Conservation (phyloP, 1,140 invertebrate genomes). For the Trachymyrmex septentrionalis region DNA sequence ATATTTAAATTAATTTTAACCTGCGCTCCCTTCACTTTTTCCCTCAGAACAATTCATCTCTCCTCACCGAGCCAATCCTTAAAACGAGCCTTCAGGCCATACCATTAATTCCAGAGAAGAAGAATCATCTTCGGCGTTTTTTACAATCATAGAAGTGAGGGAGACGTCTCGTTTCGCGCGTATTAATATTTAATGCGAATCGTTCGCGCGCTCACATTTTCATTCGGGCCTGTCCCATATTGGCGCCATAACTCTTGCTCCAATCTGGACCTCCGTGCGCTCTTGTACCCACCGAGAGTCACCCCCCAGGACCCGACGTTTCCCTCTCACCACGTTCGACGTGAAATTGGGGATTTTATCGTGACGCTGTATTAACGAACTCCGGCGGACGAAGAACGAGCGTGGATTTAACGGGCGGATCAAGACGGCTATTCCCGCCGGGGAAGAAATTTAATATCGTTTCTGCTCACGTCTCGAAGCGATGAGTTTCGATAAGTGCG, state of each 20-base stretch:
- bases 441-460: constrained; percentile 76
- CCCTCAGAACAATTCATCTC: constrained; percentile 31
- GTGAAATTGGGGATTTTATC: constrained; percentile 76
- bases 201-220: constrained; percentile 48
- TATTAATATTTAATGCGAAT: constrained; percentile 72
- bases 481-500: constrained; percentile 71
- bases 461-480: constrained; percentile 63
- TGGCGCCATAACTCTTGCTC: constrained; percentile 69
- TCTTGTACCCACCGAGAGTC: not conserved
- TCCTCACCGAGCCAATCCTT: constrained; percentile 6
- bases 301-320: not conserved
- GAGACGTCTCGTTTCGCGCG: constrained; percentile 33
- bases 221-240: constrained; percentile 52
- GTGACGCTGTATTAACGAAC: constrained; percentile 76
- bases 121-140: constrained; percentile 31
- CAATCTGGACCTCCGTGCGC: constrained; percentile 57
- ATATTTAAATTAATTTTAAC: constrained; percentile 51
- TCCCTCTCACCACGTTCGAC: constrained; percentile 55
- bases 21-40: not conserved
- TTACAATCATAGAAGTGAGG: constrained; percentile 41
- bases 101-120: constrained; percentile 38
- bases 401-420: constrained; percentile 75
- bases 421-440: constrained; percentile 70
- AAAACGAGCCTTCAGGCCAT: constrained; percentile 29
- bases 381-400: constrained; percentile 64